Base-by-base conservation (phyloP, 2,797 vertebrate genomes). In the Rhynchotus rufescens region DNA sequence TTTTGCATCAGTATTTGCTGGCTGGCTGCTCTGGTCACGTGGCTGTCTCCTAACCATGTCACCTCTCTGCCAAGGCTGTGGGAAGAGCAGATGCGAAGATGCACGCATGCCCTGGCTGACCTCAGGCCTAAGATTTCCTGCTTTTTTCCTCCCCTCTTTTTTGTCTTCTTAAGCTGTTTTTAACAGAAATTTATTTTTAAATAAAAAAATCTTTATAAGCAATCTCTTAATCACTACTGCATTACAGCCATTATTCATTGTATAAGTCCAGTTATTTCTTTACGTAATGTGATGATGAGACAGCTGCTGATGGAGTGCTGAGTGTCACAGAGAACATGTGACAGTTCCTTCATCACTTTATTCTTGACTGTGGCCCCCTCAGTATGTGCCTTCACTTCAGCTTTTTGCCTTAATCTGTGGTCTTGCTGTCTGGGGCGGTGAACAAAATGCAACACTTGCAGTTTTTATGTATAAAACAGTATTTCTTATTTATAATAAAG, bases 401-500 rank as follows among this genome's bases (percentile, higher is more conserved):
- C 94, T 95, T 89, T 96, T 96, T 95, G 97, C 97, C 97, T 97
- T 98, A 94, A 97, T 93, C 96, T 97, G 95, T 97, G 92, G 95
- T 98, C 98, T 97, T 96, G 95, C 97, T 98, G 95, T 97, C 97
- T 96, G 97, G 97, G 97, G 97, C 86, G 76, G 95, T 97, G 95
- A 98, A 98, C 96, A 97, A 97, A 96, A 98, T 96, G 98, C 98
- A 98, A 98, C 98, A 97, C 98, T 97, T 97, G 95, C 98, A 96
- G 96, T 97, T 98, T 97, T 98, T 98, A 98, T 98, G 98, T 99
- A 98, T 98, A 98, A 98, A 98, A 98, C 98, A 99, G 99, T 99
- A 98, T 99, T 99, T 98, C 97, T 99, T 99, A 99, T 98, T 99
- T 99, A 99, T 99, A 98, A 98, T 98, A 98, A 98, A 98, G 98